phyloP scores from a whole-genome alignment of 2,888 invertebrate species.

The Cerastoderma edule region DNA sequence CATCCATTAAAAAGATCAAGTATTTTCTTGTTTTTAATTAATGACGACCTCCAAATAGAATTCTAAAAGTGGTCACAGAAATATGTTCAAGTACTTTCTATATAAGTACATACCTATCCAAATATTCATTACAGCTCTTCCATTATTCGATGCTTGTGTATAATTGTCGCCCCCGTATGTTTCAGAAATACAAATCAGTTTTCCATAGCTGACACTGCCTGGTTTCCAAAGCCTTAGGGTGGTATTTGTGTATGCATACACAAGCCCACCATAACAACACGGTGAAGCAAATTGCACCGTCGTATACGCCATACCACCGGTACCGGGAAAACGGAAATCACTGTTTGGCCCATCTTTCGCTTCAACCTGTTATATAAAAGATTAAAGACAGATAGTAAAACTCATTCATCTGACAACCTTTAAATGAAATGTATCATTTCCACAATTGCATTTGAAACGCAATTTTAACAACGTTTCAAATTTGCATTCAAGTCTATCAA shows the following conservation, averaged over 20 bases:
- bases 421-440: background rate
- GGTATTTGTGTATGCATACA: conserved; percentile 11
- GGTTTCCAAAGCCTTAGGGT: conserved; percentile 19
- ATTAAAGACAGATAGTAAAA: background rate
- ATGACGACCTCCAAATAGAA: no score
- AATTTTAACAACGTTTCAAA: background rate
- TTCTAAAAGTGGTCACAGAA: no score
- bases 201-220: background rate
- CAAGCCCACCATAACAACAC: conserved; percentile 25
- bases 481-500: no score
- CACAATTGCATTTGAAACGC: background rate
- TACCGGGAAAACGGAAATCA: conserved; percentile 11
- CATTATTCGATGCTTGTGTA: conserved; percentile 16
- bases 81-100: background rate
- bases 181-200: conserved; percentile 13
- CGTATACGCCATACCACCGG: background rate
- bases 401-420: background rate
- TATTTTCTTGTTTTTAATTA: no score
- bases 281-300: background rate
- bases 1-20: no score
- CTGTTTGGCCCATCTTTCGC: conserved; percentile 1
- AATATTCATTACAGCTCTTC: background rate
- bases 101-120: conserved; percentile 9
- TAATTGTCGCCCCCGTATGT: background rate
- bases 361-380: conserved; percentile 12